Base-by-base conservation (phyloP, 2,888 invertebrate genomes). In the Caenorhabditis wallacei region DNA sequence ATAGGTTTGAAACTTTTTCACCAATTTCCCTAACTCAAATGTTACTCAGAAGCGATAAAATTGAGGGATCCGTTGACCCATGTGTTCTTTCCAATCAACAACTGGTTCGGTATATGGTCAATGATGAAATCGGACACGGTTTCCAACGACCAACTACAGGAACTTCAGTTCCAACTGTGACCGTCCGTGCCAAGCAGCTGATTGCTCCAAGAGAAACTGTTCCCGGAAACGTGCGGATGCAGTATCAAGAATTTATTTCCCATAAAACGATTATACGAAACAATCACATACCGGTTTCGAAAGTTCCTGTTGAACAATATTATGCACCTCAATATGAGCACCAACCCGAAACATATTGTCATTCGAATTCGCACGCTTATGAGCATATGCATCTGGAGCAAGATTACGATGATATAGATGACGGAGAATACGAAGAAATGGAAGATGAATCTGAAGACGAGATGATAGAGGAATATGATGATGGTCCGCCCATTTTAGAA, bases 401-500 rank as follows among this genome's bases (percentile, higher is more conserved):
- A 8, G 13, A 10, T 8, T 30, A 30, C 30, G 30, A 30, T 5
- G 30, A 30, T 5, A 30, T 30, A 30, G 30, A 30, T 5, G 30
- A 30, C 3, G 8, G 3, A 30, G 30, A 30, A 8, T 11, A 37
- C 16, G 57, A 57, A 35, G 57, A 57, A 35, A 3, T 18, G n/a
- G 7, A 35, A 35, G 26, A 56, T 56, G 56, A 22, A 30, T n/a
- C 56, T 16, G 56, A 43, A 22, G 56, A 54, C 20, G 22, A 43
- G 56, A n/a, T n/a, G 22, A 40, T 35, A 24, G 68, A 61, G 1
- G 68, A 74, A 0, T 30, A 70, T 11, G 79, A 82, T 37, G 82
- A 84, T 0, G 79, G 74, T 22, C 78, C 80, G 30, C 81, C 84
- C 5, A 46, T 83, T 16, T 30, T 86, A 11, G 79, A 83, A 11